A percentile compares a stretch with the other conserved stretches of the same genome.
Conservation (phyloP, 2,888 invertebrate genomes). For the Drosophila quinaria region DNA sequence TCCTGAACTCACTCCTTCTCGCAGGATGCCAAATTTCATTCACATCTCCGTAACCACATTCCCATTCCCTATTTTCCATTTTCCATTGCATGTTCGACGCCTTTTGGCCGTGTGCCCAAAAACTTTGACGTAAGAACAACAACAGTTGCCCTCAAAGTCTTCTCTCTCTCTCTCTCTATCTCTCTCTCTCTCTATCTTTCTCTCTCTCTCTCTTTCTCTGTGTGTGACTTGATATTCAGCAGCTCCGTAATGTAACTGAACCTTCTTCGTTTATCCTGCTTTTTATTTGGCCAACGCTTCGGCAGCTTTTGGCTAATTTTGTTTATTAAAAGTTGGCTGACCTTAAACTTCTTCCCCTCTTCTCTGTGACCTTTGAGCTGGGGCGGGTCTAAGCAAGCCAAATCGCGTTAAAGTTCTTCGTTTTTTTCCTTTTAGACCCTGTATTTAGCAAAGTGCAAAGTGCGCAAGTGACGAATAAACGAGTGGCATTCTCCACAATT, state of each 20-base stretch:
- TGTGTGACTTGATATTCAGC: background rate
- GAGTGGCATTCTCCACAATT: no score
- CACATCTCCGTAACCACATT: background rate
- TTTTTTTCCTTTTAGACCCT: background rate
- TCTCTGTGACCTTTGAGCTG: background rate
- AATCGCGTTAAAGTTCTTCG: constrained; percentile 1
- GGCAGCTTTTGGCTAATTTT: constrained; percentile 71
- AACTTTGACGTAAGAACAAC: constrained; percentile 38
- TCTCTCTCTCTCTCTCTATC: background rate
- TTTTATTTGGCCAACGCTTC: constrained; percentile 69
- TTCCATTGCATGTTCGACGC: constrained; percentile 18
- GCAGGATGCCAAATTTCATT: constrained; percentile 10
- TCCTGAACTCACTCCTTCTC: background rate
- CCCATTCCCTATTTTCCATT: background rate
- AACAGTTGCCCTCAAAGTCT: constrained; percentile 1
- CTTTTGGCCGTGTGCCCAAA: constrained; percentile 50
- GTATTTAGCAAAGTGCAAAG: background rate
- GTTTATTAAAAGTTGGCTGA: constrained; percentile 80
- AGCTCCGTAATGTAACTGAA: constrained; percentile 7
- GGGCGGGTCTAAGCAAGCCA: background rate
- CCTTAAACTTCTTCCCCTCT: constrained; percentile 33
- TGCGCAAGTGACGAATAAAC: no score
- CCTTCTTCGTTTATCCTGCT: constrained; percentile 66
- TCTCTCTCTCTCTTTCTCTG: background rate
- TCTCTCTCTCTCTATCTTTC: background rate